Evolutionary conservation across 1,140 invertebrate genomes (phyloP).

Genomic region (Rhopalosiphum padi): DNA sequence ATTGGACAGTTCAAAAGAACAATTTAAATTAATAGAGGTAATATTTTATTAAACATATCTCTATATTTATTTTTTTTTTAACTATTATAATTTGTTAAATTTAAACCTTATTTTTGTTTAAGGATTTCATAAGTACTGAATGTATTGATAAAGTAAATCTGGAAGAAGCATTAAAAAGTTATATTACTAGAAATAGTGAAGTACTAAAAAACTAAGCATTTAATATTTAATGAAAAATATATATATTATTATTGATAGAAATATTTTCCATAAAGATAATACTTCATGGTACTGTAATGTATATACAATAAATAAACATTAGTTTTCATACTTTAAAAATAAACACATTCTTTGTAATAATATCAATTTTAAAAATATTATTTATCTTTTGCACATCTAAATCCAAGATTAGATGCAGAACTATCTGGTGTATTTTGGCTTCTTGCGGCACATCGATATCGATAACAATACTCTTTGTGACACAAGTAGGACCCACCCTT

Average conservation of each 20-base stretch:
- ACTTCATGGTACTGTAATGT: not conserved
- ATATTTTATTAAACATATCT: not conserved
- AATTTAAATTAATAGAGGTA: constrained; percentile 39
- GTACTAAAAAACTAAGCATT: not conserved
- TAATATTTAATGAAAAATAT: not conserved
- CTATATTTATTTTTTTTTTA: not conserved
- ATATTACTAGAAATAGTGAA: constrained; percentile 33
- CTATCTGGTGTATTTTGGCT: constrained; percentile 95
- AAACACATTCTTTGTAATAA: not conserved
- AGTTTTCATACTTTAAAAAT: not conserved
- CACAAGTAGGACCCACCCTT: constrained; percentile 97
- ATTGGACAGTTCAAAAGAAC: constrained; percentile 3
- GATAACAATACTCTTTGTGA: constrained; percentile 89
- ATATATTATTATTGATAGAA: not conserved
- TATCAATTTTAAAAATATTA: not conserved
- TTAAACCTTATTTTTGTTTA: not conserved
- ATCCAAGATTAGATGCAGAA: constrained; percentile 91
- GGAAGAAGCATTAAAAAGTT: constrained; percentile 35
- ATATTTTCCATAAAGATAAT: not conserved
- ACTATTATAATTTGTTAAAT: not conserved
- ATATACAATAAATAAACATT: not conserved
- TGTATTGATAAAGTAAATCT: constrained; percentile 31
- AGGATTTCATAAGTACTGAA: constrained; percentile 45
- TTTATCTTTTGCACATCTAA: constrained; percentile 76
- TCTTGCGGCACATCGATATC: constrained; percentile 91